Evolutionary conservation across 2,113 vertebrate genomes (phyloP).

Genomic region (Chaetura pelagica): DNA sequence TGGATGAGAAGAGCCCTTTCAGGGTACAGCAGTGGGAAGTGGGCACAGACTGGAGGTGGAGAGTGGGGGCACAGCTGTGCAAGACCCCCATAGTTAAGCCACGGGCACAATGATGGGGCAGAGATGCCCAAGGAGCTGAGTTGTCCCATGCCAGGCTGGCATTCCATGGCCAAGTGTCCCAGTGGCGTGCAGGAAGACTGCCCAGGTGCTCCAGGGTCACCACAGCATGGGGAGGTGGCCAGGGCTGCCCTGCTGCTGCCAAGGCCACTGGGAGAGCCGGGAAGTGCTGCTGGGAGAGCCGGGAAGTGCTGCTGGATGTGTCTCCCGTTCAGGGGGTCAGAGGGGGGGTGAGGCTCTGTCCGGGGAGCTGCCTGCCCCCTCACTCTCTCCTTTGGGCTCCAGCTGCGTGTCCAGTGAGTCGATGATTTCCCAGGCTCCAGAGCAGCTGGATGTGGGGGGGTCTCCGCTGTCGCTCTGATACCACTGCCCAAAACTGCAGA

Average conservation of each 20-base stretch:
- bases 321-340: background rate
- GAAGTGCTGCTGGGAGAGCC: background rate
- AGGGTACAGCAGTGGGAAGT: background rate
- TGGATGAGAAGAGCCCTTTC: background rate
- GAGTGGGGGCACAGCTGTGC: background rate
- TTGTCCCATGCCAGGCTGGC: background rate
- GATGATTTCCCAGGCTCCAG: slow-evolving; percentile 86
- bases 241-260: fast-evolving
- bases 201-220: background rate
- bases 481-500: slow-evolving; percentile 88
- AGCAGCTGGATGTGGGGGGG: slow-evolving; percentile 50
- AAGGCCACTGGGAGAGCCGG: fast-evolving
- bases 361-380: fast-evolving
- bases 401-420: slow-evolving; percentile 59
- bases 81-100: fast-evolving
- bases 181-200: background rate
- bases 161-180: background rate
- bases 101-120: background rate
- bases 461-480: slow-evolving; percentile 74
- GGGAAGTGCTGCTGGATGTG: background rate
- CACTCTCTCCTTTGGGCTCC: background rate
- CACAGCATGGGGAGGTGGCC: fast-evolving
- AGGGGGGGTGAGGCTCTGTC: background rate
- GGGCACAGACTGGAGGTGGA: background rate
- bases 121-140: background rate